Evolutionary conservation across 2,888 invertebrate genomes (phyloP), one percentile per base, ranked within the genome.

Genomic region (Nyleta sp.): DNA sequence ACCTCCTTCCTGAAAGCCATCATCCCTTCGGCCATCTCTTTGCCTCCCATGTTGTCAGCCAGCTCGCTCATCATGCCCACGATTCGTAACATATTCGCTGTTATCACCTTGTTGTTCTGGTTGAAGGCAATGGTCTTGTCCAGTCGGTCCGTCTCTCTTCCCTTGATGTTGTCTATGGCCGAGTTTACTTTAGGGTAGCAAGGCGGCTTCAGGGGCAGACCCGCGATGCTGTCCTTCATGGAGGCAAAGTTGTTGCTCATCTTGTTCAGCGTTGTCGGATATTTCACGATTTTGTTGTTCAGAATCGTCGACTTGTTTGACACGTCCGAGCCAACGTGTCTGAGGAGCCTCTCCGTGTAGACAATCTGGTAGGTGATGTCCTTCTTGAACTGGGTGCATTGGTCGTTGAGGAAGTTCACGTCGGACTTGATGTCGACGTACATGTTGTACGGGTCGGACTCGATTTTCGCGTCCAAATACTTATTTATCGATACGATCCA

Each of bases 121-220:
- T 72, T 72, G 28, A 38, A 72, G 1, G 11, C 24, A 0, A 72
- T 72, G 18, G 42, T 71, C 2, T 46, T 52, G 13, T 52, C 11
- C 22, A 71, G 17, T 6, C 24, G 17, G 0, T 8, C 28, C 1
- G 17, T 18, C 20, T 73, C 20, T 6, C 17, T 42, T 5, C 33
- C 53, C 11, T 67, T 60, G 2, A 74, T 67, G 20, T 38, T 65
- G 24, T 73, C 15, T n/a, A 73, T 59, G 13, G 59, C 22, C 6
- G 65, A 31, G 17, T n/a, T 4, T 5, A 33, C 22, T 20, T 46
- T 65, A 0, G 48, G 4, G 18, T 60, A 60, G 10, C 67, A 74
- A 28, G 60, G 52, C 7, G 46, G 13, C 13, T 53, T 67, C 2
- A 35, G 10, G 0, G 73, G 60, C 10, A 74, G 17, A 8, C n/a